Evolutionary conservation across 2,797 vertebrate genomes (phyloP).

Genomic region (Oryzias dopingdopingensis): DNA sequence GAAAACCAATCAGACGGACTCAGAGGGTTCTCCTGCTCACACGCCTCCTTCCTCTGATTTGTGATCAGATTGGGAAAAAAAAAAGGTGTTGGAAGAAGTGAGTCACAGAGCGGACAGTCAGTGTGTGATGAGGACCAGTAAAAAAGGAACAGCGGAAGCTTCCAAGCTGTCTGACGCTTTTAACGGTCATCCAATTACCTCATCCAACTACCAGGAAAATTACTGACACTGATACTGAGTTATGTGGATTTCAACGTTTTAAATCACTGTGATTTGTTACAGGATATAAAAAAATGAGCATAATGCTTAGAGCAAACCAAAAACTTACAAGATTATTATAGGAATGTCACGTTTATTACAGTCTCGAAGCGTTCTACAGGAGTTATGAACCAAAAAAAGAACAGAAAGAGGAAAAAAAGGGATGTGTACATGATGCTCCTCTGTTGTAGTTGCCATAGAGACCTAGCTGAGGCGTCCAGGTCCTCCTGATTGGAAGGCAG

Average conservation of each 20-base stretch:
- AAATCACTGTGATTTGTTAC: too few relatives aligned
- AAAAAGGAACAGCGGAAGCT: constrained; percentile 25
- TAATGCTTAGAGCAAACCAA: too few relatives aligned
- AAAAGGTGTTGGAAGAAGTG: constrained; percentile 48
- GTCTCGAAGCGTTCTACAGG: neutral
- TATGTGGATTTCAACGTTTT: too few relatives aligned
- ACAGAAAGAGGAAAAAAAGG: constrained; percentile 4
- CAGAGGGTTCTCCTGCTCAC: constrained; percentile 56
- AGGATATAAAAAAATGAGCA: too few relatives aligned
- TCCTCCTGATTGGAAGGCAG: constrained; percentile 37
- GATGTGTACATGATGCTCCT: constrained; percentile 44
- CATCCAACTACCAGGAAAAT: constrained; percentile 19
- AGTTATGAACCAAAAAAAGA: constrained; percentile 3
- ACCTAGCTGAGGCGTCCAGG: constrained; percentile 63
- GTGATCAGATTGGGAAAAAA: constrained; percentile 19
- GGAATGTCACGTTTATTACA: neutral
- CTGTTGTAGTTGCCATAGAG: constrained; percentile 68
- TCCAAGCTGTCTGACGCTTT: constrained; percentile 45
- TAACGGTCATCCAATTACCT: constrained; percentile 37
- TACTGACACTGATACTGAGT: too few relatives aligned
- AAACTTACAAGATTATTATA: too few relatives aligned
- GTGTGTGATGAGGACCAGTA: constrained; percentile 41
- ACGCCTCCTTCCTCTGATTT: constrained; percentile 33
- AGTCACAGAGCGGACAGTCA: constrained; percentile 53
- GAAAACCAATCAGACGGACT: constrained; percentile 13